A percentile compares a stretch with the other conserved stretches of the same genome.
phyloP scores from a whole-genome alignment of 2,888 invertebrate species.

The Charanyca ferruginea region DNA sequence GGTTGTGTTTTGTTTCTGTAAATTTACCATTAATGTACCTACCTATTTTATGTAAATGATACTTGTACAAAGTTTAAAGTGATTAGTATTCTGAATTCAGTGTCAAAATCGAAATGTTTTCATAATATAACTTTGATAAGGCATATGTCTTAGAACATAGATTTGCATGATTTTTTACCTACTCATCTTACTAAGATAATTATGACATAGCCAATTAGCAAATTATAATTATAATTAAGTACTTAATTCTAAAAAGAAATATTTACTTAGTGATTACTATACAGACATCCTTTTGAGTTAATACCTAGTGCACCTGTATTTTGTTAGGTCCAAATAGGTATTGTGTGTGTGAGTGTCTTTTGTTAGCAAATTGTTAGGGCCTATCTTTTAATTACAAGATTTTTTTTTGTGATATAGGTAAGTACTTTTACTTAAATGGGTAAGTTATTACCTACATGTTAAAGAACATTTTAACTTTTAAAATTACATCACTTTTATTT shows the following conservation, averaged over 20 bases:
- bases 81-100: neutral
- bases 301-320: neutral
- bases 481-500: constrained; percentile 22
- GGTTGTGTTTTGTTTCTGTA: neutral
- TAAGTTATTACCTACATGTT: neutral
- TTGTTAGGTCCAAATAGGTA: neutral
- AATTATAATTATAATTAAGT: too few relatives aligned
- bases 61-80: neutral
- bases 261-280: neutral
- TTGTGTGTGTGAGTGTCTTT: too few relatives aligned
- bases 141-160: too few relatives aligned
- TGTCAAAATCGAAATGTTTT: neutral
- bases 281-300: neutral
- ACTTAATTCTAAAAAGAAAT: neutral
- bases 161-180: too few relatives aligned
- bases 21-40: neutral
- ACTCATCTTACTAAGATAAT: too few relatives aligned
- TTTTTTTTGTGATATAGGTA: too few relatives aligned
- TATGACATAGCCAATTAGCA: constrained; percentile 1
- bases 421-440: neutral
- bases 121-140: neutral
- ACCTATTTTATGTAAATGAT: neutral
- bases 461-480: neutral
- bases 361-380: too few relatives aligned
- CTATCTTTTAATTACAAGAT: too few relatives aligned